Conservation (phyloP, 53 echinoderm and acorn worm genomes). For the Hippasteria phrygiana region DNA sequence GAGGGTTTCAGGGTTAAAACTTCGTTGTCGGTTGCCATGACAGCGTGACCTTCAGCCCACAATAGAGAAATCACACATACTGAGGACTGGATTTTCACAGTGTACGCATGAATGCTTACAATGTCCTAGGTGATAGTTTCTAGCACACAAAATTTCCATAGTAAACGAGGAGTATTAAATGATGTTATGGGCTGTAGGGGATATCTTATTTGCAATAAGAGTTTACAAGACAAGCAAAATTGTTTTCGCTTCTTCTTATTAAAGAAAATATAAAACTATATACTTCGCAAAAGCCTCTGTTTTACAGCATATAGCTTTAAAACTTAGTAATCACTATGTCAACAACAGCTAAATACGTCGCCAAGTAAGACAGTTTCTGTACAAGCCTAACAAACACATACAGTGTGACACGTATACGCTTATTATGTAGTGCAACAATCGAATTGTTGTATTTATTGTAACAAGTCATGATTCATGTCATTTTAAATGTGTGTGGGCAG, state of each 20-base stretch:
- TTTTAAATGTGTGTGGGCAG: background rate
- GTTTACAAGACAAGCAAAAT: no score
- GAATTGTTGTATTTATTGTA: conserved; percentile 17
- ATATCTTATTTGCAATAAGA: no score
- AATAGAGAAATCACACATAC: background rate
- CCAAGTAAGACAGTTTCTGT: background rate
- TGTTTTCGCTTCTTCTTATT: no score
- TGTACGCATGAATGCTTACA: background rate
- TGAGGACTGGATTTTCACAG: background rate
- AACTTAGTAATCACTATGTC: background rate
- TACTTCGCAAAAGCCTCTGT: no score
- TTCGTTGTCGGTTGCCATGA: conserved; percentile 36
- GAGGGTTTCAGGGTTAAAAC: background rate
- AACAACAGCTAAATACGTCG: background rate
- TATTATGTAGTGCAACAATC: conserved; percentile 41
- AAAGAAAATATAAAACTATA: no score
- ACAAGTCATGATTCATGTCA: conserved; percentile 33
- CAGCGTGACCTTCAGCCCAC: conserved; percentile 30
- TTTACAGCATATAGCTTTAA: no score
- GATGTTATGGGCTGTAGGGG: no score
- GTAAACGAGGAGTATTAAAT: no score
- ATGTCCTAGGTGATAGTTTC: background rate
- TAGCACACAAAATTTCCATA: no score
- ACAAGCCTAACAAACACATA: background rate
- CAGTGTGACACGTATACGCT: conserved; percentile 37